Evolutionary conservation across 2,888 invertebrate species (phyloP), one percentile per base, ranked within the genome.

Genomic region (Priocnemis perturbator): DNA sequence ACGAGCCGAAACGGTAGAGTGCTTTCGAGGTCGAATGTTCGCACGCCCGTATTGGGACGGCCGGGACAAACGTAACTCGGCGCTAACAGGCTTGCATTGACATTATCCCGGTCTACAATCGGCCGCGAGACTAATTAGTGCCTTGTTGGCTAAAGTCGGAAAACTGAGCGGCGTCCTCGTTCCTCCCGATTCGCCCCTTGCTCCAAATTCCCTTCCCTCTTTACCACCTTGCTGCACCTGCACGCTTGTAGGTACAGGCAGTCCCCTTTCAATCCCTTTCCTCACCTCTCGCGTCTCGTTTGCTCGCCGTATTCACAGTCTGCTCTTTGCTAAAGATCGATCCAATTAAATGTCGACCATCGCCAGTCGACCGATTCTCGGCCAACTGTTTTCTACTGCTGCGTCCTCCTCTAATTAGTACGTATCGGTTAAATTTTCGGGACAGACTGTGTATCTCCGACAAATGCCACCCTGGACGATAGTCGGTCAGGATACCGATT

Each of bases 121-220:
- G 69, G 53, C 64, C 62, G 64, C 60, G 67, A 79, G 78, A 77
- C 74, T 81, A 81, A 80, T 82, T 82, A 80, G 70, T 60, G 68
- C 63, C 53, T 57, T 26, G 60, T 15, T 30, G 19, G 56, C 50
- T 55, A 20, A 63, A 48, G 45, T 55, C 47, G 20, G 20, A 21
- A 62, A 61, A 67, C 53, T 44, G 17, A 60, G 53, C 56, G 15
- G 37, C 20, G 37, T 58, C 53, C 58, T 45, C 52, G 14, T 9
- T 11, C 21, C 4, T 47, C 23, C 57, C 53, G 1, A 21, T 53
- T 21, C 14, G 11, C 21, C 53, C 21, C 21, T 53, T n/a, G 19
- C 20, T 50, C 17, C 50, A n/a, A 15, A 17, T 47, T 47, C 19
- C 11, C 50, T 4, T 2, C 50, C 5, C 9, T 1, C n/a, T 50